Percentiles rank a stretch among this genome's conserved stretches.
These are phyloP conservation scores for Dryobota labecula DNA, from an alignment of 2,888 invertebrate species.

Conservation along the genomic window DNA sequence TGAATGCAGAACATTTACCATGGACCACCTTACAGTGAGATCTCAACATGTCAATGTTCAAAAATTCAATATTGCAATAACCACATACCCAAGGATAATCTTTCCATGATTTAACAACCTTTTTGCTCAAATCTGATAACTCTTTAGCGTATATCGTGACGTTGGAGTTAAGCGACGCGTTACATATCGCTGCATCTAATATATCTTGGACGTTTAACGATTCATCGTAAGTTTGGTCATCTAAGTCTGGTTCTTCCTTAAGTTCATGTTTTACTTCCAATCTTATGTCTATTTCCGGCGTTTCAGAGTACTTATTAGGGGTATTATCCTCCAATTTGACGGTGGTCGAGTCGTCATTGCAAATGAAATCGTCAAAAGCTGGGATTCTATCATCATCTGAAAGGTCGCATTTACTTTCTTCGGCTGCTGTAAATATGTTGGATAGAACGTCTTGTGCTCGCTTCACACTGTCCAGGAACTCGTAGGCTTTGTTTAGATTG, in stretches of 20 bases:
- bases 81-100: conserved; percentile 86
- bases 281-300: conserved; percentile 21
- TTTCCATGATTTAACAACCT: conserved; percentile 77
- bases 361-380: conserved; percentile 75
- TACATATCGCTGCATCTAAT: conserved; percentile 79
- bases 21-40: conserved; percentile 92
- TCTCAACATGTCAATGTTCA: conserved; percentile 84
- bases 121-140: conserved; percentile 74
- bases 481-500: conserved; percentile 52
- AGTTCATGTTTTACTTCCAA: conserved; percentile 79
- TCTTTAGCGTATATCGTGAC: conserved; percentile 82
- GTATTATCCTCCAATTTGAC: conserved; percentile 67
- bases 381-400: conserved; percentile 77
- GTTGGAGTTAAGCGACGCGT: conserved; percentile 72
- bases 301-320: conserved; percentile 17
- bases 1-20: conserved; percentile 91
- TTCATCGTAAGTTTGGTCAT: conserved; percentile 60
- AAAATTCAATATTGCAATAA: conserved; percentile 83
- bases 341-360: conserved; percentile 62
- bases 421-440: conserved; percentile 68
- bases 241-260: conserved; percentile 77
- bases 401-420: conserved; percentile 68
- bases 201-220: conserved; percentile 81
- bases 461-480: conserved; percentile 54
- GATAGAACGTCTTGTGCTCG: conserved; percentile 67